Conservation (phyloP, 2,113 vertebrate species). For the Gallinago paraguaiae region DNA sequence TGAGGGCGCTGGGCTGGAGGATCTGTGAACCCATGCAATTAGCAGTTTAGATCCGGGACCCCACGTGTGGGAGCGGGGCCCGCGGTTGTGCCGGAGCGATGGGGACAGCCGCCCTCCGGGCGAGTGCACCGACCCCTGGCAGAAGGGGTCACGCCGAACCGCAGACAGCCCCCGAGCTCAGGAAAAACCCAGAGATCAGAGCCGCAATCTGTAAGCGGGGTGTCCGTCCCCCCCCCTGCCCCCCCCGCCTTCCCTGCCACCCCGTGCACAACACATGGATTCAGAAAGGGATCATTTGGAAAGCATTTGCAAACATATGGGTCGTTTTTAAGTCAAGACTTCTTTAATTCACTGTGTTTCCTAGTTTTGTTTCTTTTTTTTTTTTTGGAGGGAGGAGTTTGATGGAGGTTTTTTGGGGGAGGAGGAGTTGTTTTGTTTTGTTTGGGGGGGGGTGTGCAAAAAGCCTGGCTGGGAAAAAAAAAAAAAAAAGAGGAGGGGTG, state of each 20-base stretch:
- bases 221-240: not conserved
- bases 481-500: not conserved
- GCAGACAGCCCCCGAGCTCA: conserved; percentile 56
- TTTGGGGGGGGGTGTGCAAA: not conserved
- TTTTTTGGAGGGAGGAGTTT: conserved; percentile 31
- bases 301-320: conserved; percentile 85
- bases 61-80: conserved; percentile 67
- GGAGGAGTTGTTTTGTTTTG: not conserved
- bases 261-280: conserved; percentile 47
- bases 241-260: not conserved
- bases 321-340: conserved; percentile 80
- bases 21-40: conserved; percentile 75
- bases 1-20: conserved; percentile 46
- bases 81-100: conserved; percentile 5
- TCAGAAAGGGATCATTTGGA: conserved; percentile 77
- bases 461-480: not conserved
- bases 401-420: not conserved
- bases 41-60: conserved; percentile 72
- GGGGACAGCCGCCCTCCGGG: conserved; percentile 42
- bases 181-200: conserved; percentile 56
- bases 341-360: conserved; percentile 80
- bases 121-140: conserved; percentile 63
- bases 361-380: conserved; percentile 41
- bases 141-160: conserved; percentile 51
- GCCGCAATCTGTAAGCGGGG: conserved; percentile 45